These are phyloP conservation scores for Aphelenchoides avenae DNA, from an alignment of 1,140 invertebrate species.

Conservation along the genomic window DNA sequence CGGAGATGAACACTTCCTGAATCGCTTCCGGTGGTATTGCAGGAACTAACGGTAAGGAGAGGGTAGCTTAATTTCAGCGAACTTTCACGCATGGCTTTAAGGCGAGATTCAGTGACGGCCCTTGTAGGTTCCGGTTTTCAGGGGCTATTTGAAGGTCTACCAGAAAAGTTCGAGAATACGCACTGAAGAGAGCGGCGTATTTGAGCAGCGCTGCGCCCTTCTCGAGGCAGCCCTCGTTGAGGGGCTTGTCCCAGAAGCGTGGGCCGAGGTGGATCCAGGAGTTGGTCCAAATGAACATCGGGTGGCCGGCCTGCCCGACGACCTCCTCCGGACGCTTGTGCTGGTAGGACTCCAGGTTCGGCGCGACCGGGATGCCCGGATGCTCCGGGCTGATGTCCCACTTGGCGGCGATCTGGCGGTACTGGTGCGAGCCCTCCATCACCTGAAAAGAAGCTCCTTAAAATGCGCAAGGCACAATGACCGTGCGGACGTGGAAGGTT, in stretches of 20 bases:
- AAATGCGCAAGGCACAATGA: too few relatives aligned
- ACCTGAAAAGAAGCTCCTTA: constrained; percentile 46
- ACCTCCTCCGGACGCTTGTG: constrained; percentile 16
- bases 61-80: background rate
- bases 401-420: constrained; percentile 53
- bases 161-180: constrained; percentile 22
- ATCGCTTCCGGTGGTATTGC: background rate
- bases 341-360: constrained; percentile 28
- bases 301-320: constrained; percentile 15
- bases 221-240: constrained; percentile 54
- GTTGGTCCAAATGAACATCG: background rate
- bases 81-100: background rate
- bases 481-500: too few relatives aligned
- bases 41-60: background rate
- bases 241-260: constrained; percentile 53
- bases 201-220: constrained; percentile 48
- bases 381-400: constrained; percentile 51
- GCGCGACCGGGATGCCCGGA: constrained; percentile 46
- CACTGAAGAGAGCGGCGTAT: constrained; percentile 46
- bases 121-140: background rate
- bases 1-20: constrained; percentile 10
- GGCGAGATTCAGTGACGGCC: background rate
- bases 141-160: background rate
- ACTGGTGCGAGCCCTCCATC: constrained; percentile 43
- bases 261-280: constrained; percentile 38